Conservation (phyloP, 2,888 invertebrate species). For the Callinectes sapidus region DNA sequence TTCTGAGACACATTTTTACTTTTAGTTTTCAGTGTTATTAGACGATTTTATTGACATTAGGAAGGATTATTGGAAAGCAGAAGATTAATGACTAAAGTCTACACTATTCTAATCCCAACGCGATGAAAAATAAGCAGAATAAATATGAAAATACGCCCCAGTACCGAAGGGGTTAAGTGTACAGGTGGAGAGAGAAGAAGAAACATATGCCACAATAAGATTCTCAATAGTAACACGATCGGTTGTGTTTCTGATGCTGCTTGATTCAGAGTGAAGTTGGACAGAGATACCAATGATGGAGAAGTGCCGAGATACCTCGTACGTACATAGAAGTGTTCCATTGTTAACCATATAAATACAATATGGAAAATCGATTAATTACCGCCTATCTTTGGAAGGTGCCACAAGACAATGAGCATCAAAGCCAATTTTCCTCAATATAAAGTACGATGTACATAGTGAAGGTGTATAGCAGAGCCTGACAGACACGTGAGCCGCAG, state of each 20-base stretch:
- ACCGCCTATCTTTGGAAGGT: conserved; percentile 6
- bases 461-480: background rate
- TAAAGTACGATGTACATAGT: background rate
- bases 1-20: too few species aligned
- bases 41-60: too few species aligned
- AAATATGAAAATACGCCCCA: too few species aligned
- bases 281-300: background rate
- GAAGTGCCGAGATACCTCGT: background rate
- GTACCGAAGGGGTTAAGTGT: too few species aligned
- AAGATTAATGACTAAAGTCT: too few species aligned
- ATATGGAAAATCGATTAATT: conserved; percentile 35
- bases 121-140: too few species aligned
- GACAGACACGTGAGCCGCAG: background rate
- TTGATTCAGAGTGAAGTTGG: background rate
- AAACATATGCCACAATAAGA: background rate
- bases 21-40: too few species aligned
- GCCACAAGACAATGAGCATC: conserved; percentile 31
- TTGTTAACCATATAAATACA: background rate
- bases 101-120: too few species aligned
- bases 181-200: background rate
- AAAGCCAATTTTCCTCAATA: background rate
- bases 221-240: background rate
- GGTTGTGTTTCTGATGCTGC: background rate
- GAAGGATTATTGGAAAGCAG: too few species aligned
- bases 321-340: background rate